phyloP scores from a whole-genome alignment of 64 coral and sea anemone genomes.

The Astreopora myriophthalma region DNA sequence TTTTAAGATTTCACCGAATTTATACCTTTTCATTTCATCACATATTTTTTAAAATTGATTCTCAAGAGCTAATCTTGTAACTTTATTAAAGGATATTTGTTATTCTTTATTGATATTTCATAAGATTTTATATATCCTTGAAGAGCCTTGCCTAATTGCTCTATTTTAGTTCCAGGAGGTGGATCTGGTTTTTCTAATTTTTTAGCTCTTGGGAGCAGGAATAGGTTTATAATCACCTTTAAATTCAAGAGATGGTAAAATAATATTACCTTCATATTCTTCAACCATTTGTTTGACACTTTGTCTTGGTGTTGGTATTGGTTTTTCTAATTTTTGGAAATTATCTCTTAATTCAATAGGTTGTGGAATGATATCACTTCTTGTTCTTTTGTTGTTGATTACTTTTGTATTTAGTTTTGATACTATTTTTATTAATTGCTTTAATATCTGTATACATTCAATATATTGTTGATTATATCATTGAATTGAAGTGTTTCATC shows the following conservation, averaged over 20 bases:
- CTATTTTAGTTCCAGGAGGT: not conserved
- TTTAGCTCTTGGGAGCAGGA: not conserved
- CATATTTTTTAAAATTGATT: not conserved
- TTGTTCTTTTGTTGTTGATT: no score
- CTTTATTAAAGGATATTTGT: not conserved
- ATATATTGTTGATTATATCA: no score
- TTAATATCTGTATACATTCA: no score
- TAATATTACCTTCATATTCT: not conserved
- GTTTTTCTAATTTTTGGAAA: no score
- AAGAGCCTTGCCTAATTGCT: not conserved
- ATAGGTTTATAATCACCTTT: not conserved
- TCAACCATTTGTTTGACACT: constrained; percentile 10
- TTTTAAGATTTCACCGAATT: not conserved
- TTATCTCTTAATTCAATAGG: no score
- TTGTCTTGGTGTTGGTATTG: not conserved
- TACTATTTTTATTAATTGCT: no score
- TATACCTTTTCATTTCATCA: not conserved
- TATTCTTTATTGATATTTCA: not conserved
- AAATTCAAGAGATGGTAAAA: not conserved
- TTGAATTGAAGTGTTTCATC: no score
- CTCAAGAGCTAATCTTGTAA: not conserved
- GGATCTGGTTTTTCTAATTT: not conserved
- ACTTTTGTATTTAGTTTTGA: no score
- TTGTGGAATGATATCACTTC: no score
- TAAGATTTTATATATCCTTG: not conserved